Evolutionary conservation across 2,797 vertebrate genomes (phyloP).

Genomic region (Crax fasciolata): DNA sequence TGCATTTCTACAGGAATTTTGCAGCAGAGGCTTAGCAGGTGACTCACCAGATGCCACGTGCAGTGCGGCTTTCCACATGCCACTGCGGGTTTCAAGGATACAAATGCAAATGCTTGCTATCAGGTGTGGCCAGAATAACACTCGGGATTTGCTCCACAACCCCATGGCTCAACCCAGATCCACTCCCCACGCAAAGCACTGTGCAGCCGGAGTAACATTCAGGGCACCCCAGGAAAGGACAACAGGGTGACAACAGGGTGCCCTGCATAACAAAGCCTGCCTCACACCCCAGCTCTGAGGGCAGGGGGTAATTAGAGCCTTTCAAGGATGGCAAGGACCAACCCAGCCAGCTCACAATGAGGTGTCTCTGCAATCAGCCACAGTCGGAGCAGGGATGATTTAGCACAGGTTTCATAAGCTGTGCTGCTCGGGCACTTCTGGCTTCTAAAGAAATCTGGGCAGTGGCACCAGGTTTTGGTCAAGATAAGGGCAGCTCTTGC

Average conservation of each 20-base stretch:
- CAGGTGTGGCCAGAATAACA: not conserved
- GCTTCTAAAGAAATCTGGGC: not conserved
- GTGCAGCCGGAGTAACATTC: not conserved
- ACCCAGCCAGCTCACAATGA: not conserved
- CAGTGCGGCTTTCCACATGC: not conserved
- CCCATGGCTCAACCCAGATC: not conserved
- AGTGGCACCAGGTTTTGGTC: not conserved
- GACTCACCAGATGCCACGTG: not conserved
- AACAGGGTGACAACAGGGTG: not conserved
- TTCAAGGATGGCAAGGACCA: conserved; percentile 28
- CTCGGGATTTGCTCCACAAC: not conserved
- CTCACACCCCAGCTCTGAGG: not conserved
- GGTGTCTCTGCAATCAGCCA: not conserved
- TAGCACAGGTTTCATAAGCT: not conserved
- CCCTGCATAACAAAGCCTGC: not conserved
- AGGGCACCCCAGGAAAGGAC: not conserved
- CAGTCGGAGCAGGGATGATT: fast-evolving
- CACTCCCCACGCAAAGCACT: fast-evolving
- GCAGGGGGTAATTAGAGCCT: conserved; percentile 33
- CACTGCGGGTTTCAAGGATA: not conserved
- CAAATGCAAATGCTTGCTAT: fast-evolving
- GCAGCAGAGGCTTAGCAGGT: not conserved
- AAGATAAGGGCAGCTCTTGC: not conserved
- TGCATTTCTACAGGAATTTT: not conserved
- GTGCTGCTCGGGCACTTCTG: not conserved